Base-by-base conservation (phyloP, 2,797 vertebrate species). In the Diglossa cyanea region DNA sequence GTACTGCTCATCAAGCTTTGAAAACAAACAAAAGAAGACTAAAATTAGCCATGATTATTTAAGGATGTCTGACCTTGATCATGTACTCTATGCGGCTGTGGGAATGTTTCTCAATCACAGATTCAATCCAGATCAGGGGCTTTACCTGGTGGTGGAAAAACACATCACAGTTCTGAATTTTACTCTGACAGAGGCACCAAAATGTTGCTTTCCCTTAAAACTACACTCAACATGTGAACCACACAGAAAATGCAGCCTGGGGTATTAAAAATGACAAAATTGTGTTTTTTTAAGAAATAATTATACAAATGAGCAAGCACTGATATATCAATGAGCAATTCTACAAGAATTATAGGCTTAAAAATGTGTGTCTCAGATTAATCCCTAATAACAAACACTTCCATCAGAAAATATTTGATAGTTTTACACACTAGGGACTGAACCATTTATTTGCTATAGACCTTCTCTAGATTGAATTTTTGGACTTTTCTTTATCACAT, bases 11-110 rank as follows among this genome's bases (percentile, higher is more conserved):
- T 11, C 17, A 61, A 54, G 58, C 66, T 92, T 39, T 31, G 40
- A 33, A 45, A 88, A 39, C 5, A 75, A 83, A 37, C 0, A 4
- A 40, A 50, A 72, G 31, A 31, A 48, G 23, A 48, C 15, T 63
- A 8, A 60, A 85, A 67, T 24, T 4, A 51, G n/a, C 30, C 25
- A 3, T 4, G 6, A 44, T 48, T 37, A 13, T 21, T 47, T 31
- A 4, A 10, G 42, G 14, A 30, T 57, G 44, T 53, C 97, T 24
- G 37, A 99, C 99, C 99, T 99, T 99, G 93, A 99, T 99, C 99
- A 99, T 99, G 98, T 99, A 99, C 97, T 99, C 99, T 2, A 99
- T 99, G 75, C 99, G 98, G 97, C 99, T 99, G 98, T 99, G 99
- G 40, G 99, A 99, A 96, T 99, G 99, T 93, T 99, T 99, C 96